These are phyloP conservation scores for Pteromalus puparum DNA, from an alignment of 1,140 invertebrate species.

Conservation along the genomic window DNA sequence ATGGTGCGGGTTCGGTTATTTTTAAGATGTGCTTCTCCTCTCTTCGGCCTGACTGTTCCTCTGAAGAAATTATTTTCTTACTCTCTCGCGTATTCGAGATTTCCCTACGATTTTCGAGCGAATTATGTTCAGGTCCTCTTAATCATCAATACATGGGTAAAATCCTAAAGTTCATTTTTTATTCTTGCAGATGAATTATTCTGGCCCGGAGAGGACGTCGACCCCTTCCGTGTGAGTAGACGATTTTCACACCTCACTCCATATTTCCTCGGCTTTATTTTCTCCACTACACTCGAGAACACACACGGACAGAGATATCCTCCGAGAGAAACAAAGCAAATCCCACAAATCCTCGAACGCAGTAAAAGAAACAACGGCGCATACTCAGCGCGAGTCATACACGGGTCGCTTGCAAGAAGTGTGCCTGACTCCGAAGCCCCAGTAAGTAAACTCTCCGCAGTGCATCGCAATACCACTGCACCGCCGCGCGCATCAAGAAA, in stretches of 20 bases:
- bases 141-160: too few species aligned
- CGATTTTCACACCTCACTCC: not conserved
- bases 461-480: too few species aligned
- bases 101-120: too few species aligned
- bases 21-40: constrained; percentile 15
- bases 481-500: not conserved
- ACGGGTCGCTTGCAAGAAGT: not conserved
- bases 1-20: constrained; percentile 35
- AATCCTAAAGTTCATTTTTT: too few species aligned
- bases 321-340: not conserved
- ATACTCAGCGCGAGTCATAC: not conserved
- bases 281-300: not conserved
- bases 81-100: not conserved
- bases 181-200: too few species aligned
- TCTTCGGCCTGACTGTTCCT: not conserved
- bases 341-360: not conserved
- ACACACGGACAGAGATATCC: not conserved
- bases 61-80: not conserved
- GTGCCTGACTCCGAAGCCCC: too few species aligned
- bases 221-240: too few species aligned
- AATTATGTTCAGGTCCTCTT: too few species aligned
- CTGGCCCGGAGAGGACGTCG: too few species aligned
- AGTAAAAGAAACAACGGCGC: not conserved
- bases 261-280: not conserved
- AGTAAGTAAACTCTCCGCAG: not conserved